Conservation (phyloP, 1,140 invertebrate species). For the Trichonephila inaurata region DNA sequence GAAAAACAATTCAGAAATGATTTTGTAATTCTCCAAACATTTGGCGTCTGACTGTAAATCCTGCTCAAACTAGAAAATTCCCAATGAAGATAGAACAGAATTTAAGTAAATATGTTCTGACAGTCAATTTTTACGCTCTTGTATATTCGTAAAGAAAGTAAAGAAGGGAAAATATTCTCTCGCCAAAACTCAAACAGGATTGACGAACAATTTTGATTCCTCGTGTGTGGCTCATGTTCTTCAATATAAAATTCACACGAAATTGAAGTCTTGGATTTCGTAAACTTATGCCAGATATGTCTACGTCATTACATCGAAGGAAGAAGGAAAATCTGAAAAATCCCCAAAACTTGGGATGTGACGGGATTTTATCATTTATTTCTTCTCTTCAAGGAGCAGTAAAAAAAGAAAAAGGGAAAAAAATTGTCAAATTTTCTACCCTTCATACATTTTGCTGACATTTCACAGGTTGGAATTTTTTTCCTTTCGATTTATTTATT, state of each 20-base stretch:
- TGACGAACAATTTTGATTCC: neutral
- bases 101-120: neutral
- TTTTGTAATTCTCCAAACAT: too few species aligned
- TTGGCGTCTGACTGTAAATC: too few species aligned
- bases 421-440: neutral
- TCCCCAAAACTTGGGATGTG: neutral
- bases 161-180: neutral
- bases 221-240: neutral
- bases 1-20: too few species aligned
- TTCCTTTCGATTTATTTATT: neutral
- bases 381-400: neutral
- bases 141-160: neutral
- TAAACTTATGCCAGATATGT: neutral
- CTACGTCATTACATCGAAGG: neutral
- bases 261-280: conserved; percentile 9
- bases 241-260: neutral
- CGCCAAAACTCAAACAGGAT: neutral
- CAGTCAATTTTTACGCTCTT: neutral
- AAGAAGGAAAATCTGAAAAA: neutral
- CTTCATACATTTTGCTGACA: neutral
- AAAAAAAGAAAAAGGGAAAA: neutral
- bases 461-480: neutral
- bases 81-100: too few species aligned
- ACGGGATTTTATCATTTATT: conserved; percentile 27
- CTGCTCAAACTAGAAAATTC: too few species aligned